phyloP scores from a whole-genome alignment of 2,888 invertebrate genomes.

The Pharmacophagus antenor region DNA sequence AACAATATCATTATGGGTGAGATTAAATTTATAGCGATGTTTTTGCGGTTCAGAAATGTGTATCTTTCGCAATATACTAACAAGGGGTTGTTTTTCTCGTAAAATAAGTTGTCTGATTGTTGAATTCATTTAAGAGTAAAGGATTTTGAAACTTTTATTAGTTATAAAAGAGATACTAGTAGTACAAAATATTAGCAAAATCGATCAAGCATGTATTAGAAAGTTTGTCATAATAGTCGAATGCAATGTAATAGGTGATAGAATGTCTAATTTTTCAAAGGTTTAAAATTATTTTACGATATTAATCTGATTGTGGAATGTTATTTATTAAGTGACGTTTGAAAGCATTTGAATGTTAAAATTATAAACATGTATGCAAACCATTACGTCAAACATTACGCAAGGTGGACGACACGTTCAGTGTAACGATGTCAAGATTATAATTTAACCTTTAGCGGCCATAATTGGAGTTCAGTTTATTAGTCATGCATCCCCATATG shows the following conservation, averaged over 20 bases:
- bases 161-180: too few relatives aligned
- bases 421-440: conserved; percentile 32
- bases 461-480: conserved; percentile 14
- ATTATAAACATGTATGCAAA: conserved; percentile 1
- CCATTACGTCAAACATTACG: conserved; percentile 24
- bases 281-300: neutral
- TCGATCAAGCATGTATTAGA: too few relatives aligned
- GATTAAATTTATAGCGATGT: conserved; percentile 50
- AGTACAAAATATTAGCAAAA: too few relatives aligned
- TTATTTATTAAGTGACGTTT: neutral
- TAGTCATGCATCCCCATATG: conserved; percentile 24
- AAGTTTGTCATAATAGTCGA: neutral
- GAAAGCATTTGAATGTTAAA: neutral
- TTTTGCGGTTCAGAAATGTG: conserved; percentile 40
- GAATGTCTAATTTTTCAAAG: neutral
- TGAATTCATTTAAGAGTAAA: too few relatives aligned
- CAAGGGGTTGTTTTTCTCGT: neutral
- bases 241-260: neutral
- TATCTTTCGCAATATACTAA: conserved; percentile 14
- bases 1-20: conserved; percentile 45
- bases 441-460: conserved; percentile 29
- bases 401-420: conserved; percentile 18
- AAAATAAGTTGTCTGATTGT: too few relatives aligned
- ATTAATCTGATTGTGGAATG: neutral
- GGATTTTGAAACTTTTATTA: too few relatives aligned